Evolutionary conservation across 2,113 vertebrate species (phyloP).

Genomic region (Tragelaphus strepsiceros): DNA sequence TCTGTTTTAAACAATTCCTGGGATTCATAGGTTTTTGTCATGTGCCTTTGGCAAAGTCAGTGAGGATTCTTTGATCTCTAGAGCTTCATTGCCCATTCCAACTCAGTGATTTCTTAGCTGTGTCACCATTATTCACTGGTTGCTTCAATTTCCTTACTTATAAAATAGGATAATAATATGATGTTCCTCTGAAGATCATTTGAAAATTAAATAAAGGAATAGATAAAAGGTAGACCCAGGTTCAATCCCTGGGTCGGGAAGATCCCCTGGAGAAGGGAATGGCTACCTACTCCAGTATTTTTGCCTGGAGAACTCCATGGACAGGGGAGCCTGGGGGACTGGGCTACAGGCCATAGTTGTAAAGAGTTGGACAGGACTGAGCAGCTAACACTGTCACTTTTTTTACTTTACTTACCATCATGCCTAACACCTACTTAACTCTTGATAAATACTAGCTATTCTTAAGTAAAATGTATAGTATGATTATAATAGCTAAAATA

Average conservation of each 20-base stretch:
- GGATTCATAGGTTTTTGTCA: background rate
- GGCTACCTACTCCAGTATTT: background rate
- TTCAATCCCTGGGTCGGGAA: background rate
- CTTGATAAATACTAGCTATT: background rate
- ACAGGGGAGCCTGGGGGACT: background rate
- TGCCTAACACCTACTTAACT: background rate
- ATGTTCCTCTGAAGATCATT: background rate
- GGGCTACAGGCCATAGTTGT: background rate
- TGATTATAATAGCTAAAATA: background rate
- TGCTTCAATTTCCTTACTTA: background rate
- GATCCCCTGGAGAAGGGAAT: background rate
- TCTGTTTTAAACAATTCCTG: background rate
- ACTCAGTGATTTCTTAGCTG: background rate
- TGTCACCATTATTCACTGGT: background rate
- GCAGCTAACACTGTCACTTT: background rate
- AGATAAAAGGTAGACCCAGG: background rate
- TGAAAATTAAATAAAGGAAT: background rate
- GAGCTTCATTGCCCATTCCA: background rate
- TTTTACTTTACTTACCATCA: background rate
- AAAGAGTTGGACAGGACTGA: background rate
- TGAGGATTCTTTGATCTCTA: background rate
- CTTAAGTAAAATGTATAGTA: background rate
- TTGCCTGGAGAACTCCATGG: background rate
- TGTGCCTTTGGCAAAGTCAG: background rate
- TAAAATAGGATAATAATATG: background rate